Percentiles rank a stretch among this genome's conserved stretches.
Conservation (phyloP, 2,797 vertebrate genomes). For the Sebastes glaucus region DNA sequence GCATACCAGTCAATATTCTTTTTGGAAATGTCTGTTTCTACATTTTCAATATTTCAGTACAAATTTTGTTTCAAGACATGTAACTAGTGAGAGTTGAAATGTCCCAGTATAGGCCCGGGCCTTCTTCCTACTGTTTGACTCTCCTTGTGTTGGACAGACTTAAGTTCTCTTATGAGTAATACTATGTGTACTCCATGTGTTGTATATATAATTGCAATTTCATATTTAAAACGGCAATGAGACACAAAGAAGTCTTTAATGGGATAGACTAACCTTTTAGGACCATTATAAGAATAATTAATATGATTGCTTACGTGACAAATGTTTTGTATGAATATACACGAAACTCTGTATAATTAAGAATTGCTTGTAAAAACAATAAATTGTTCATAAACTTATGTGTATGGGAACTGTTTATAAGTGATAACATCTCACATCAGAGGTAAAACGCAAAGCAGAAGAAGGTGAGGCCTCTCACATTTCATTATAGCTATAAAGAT, state of each 20-base stretch:
- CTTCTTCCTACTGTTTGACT: neutral
- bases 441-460: neutral
- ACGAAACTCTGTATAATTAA: neutral
- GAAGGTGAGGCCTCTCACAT: constrained; percentile 1
- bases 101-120: neutral
- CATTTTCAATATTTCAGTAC: neutral
- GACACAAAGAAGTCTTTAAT: neutral
- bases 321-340: constrained; percentile 20
- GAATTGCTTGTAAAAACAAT: constrained; percentile 42
- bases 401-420: neutral
- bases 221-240: constrained; percentile 50
- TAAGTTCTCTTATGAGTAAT: constrained; percentile 40
- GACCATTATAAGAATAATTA: neutral
- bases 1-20: neutral
- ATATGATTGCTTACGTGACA: neutral
- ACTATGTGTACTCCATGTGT: constrained; percentile 15
- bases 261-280: neutral
- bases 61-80: neutral
- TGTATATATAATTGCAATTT: constrained; percentile 17
- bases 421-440: neutral
- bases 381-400: constrained; percentile 25
- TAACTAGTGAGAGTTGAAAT: neutral
- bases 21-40: neutral
- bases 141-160: neutral
- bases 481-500: constrained; percentile 13